Base-by-base conservation (phyloP, 2,888 invertebrate species). In the Diplolepis rosae region DNA sequence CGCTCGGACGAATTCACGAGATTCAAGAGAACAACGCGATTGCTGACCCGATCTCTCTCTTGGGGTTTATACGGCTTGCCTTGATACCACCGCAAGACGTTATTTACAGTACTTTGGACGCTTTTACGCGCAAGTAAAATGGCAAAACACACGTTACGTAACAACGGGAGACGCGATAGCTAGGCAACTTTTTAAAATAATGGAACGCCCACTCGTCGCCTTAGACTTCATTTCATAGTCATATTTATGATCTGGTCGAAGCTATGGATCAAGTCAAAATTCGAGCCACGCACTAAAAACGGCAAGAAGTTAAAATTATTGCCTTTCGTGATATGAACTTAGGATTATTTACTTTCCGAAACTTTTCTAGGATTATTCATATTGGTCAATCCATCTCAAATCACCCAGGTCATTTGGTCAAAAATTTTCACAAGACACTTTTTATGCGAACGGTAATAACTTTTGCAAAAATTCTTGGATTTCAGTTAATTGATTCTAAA, bases 121-220 rank as follows among this genome's bases (percentile, higher is more conserved):
- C 77, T 70, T 68, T 72, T 71, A 70, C 72, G 75, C 76, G 67
- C 76, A 76, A 75, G 72, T 76, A 75, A 78, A 78, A 77, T 75
- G 72, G 73, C 69, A 73, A 72, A 76, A 72, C 72, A 75, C 76
- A 76, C 75, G 73, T 78, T 78, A 77, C 77, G 75, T 76, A 78
- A 78, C 77, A 70, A 72, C 70, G 70, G 74, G 73, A 77, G 78
- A 77, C 76, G 72, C 74, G 76, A 72, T 69, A 73, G 71, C 69
- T 68, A 69, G 66, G 73, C 70, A 71, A 79, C 74, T 79, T 79
- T 79, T 77, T 76, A 78, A 78, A 79, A 78, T 76, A 76, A 76
- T 73, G 74, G 76, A 74, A 72, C 69, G 72, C 70, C 76, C 70
- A 70, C 56, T 70, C 61, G 65, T 45, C 42, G 71, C 15, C 22